Conservation (phyloP, 2,113 vertebrate genomes). For the Laticauda laticaudata region DNA sequence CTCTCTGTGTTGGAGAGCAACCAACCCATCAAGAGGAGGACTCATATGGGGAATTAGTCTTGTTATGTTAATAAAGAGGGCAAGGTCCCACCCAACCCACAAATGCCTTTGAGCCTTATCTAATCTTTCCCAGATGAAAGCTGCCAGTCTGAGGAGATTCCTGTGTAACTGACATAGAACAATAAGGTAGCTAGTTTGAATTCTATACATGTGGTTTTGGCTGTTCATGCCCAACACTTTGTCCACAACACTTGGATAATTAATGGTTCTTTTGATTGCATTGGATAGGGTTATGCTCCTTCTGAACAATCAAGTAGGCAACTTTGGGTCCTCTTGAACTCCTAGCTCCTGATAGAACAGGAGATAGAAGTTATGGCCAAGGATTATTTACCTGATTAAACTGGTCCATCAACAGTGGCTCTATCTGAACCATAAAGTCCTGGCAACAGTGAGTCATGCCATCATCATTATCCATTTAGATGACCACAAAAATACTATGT, state of each 20-base stretch:
- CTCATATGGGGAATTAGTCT: too few species aligned
- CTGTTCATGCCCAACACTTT: too few species aligned
- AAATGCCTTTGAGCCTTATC: too few species aligned
- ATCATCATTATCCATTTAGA: not conserved
- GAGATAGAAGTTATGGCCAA: not conserved
- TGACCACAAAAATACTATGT: not conserved
- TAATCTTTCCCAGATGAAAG: too few species aligned
- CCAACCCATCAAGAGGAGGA: too few species aligned
- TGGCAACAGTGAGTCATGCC: not conserved
- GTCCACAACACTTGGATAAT: not conserved
- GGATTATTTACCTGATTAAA: not conserved
- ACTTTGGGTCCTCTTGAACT: not conserved
- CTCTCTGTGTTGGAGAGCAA: not conserved
- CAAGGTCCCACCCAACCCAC: too few species aligned
- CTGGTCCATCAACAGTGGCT: not conserved
- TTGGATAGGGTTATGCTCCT: not conserved
- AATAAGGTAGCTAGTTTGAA: too few species aligned
- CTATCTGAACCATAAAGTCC: not conserved
- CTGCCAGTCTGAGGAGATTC: too few species aligned
- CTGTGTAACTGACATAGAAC: too few species aligned
- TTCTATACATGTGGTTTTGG: too few species aligned
- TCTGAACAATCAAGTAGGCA: not conserved
- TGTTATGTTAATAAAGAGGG: too few species aligned
- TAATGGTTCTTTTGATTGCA: not conserved
- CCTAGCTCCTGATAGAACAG: not conserved